Conservation (phyloP, 1,140 invertebrate genomes). For the Thaumetopoea pityocampa region DNA sequence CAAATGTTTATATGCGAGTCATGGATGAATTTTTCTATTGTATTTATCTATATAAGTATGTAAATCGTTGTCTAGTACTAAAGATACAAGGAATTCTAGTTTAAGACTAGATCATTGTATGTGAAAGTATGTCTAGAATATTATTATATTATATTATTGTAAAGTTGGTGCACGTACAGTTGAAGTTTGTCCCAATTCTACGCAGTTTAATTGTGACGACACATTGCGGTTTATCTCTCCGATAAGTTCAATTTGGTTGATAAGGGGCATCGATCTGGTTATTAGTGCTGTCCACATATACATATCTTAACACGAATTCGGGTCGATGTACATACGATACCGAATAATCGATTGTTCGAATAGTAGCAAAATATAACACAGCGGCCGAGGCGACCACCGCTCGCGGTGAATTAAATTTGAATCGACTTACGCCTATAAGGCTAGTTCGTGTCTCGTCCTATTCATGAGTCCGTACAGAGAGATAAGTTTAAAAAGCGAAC, state of each 20-base stretch:
- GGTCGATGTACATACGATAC: slow-evolving; percentile 13
- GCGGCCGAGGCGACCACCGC: slow-evolving; percentile 9
- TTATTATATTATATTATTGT: no score
- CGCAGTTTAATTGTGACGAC: slow-evolving; percentile 35
- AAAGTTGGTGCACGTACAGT: no score
- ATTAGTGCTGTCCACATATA: slow-evolving; percentile 19
- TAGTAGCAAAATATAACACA: slow-evolving; percentile 13
- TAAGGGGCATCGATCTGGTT: slow-evolving; percentile 30
- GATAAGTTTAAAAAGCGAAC: slow-evolving; percentile 9
- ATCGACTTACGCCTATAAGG: slow-evolving; percentile 14
- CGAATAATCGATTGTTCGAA: slow-evolving; percentile 14
- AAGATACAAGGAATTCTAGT: no score
- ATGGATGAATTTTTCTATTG: no score
- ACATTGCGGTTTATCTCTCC: slow-evolving; percentile 34
- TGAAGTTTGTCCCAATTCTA: slow-evolving; percentile 53
- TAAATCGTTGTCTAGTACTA: no score
- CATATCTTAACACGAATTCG: slow-evolving; percentile 12
- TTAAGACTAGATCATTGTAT: no score
- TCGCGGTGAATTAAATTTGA: slow-evolving; percentile 17
- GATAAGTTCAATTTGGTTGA: slow-evolving; percentile 43
- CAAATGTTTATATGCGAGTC: no score
- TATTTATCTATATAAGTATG: no score
- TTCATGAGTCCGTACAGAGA: slow-evolving; percentile 20
- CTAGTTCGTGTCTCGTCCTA: slow-evolving; percentile 19
- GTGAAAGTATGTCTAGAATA: no score